These are phyloP conservation scores for Opisthocomus hoazin DNA, from an alignment of 2,113 vertebrate species.

Conservation along the genomic window DNA sequence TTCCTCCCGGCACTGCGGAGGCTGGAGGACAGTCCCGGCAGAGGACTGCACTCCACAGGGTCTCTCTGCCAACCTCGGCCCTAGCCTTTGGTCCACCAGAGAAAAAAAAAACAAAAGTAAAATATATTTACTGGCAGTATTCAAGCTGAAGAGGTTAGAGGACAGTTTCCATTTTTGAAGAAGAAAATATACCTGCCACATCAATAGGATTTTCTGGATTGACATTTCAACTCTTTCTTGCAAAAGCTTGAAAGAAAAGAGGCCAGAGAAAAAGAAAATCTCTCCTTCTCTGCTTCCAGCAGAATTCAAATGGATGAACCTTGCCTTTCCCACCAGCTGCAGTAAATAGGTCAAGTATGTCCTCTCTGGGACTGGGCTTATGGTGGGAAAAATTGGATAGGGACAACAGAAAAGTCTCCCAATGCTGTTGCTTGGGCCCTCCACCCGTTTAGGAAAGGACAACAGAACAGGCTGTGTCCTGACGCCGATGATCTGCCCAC, in stretches of 20 bases:
- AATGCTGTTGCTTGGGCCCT: background rate
- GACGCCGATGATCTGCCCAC: fast-evolving
- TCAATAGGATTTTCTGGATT: background rate
- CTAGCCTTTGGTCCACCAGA: background rate
- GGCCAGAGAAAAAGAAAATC: background rate
- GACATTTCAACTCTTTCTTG: background rate
- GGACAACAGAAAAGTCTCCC: background rate
- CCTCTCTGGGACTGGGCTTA: background rate
- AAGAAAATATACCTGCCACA: background rate
- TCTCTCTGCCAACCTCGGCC: background rate
- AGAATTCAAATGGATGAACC: background rate
- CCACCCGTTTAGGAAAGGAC: background rate
- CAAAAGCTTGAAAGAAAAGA: background rate
- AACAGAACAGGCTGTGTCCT: background rate
- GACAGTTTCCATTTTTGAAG: background rate
- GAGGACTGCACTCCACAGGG: background rate
- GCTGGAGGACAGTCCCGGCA: background rate
- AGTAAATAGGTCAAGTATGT: background rate
- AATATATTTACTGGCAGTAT: background rate
- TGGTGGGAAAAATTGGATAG: background rate
- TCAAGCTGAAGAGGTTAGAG: background rate
- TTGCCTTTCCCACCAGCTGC: background rate
- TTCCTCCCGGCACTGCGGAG: background rate
- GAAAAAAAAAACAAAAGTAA: background rate
- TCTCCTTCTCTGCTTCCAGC: background rate